Percentiles rank a stretch among this genome's conserved stretches.
Evolutionary conservation across 53 echinoderm and acorn worm species (phyloP).

Genomic region (Temnopleurus reevesii): DNA sequence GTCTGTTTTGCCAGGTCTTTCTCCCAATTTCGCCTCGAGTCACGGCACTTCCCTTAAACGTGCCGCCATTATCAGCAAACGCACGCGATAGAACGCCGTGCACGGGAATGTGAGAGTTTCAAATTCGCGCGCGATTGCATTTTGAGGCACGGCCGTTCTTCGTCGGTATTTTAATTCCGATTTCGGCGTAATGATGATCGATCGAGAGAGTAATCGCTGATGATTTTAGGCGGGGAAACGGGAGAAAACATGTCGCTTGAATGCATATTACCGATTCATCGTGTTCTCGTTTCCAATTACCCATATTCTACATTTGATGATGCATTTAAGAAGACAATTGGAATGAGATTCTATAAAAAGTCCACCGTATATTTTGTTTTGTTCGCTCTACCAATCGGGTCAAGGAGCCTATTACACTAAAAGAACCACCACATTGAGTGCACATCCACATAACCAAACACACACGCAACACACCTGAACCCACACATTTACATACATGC

Average conservation of each 20-base stretch:
- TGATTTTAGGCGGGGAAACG: not conserved
- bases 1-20: slow-evolving; percentile 17
- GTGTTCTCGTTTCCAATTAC: not conserved
- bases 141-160: not conserved
- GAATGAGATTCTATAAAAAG: too few species aligned
- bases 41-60: not conserved
- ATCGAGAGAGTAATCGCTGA: not conserved
- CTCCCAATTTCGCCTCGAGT: slow-evolving; percentile 16
- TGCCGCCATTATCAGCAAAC: not conserved
- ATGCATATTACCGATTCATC: too few species aligned
- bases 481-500: too few species aligned
- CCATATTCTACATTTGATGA: too few species aligned
- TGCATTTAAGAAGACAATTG: too few species aligned
- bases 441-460: too few species aligned
- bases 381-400: too few species aligned
- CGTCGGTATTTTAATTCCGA: not conserved
- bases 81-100: not conserved
- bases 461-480: too few species aligned
- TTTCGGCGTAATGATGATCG: not conserved
- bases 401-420: too few species aligned
- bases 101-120: not conserved
- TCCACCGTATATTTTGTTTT: too few species aligned
- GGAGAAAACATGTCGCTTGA: not conserved
- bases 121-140: not conserved
- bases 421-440: too few species aligned